A percentile compares a stretch with the other conserved stretches of the same genome.
These are phyloP conservation scores for Crax fasciolata DNA, from an alignment of 2,797 vertebrate genomes.

Conservation along the genomic window DNA sequence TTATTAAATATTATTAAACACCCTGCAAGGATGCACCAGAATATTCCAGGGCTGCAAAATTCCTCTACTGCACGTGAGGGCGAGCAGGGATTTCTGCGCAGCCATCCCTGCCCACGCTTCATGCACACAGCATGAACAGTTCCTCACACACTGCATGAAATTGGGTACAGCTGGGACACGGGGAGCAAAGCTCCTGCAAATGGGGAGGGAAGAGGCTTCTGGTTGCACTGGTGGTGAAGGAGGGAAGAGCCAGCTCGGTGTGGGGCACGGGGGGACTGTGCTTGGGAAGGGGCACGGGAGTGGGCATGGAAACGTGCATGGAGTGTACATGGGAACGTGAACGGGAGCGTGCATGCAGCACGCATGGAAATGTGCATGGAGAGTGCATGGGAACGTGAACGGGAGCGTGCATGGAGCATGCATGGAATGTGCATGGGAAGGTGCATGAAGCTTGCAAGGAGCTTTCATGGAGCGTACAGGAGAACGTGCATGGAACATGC, in stretches of 20 bases:
- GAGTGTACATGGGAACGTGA: neutral
- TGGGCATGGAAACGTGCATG: neutral
- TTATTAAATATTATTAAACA: neutral
- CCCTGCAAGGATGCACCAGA: neutral
- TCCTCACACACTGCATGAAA: neutral
- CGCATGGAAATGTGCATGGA: neutral
- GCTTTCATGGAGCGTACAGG: too few species aligned
- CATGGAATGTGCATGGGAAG: fast-evolving
- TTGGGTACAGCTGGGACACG: neutral
- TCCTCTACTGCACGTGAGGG: neutral
- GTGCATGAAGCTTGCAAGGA: neutral
- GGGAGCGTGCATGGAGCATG: neutral
- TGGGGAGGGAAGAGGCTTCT: fast-evolving
- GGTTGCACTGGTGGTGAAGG: fast-evolving
- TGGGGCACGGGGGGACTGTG: fast-evolving
- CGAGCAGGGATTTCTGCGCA: neutral
- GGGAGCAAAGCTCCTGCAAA: neutral
- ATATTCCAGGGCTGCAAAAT: neutral
- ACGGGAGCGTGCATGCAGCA: neutral
- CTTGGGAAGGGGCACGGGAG: neutral
- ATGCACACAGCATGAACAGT: too few species aligned
- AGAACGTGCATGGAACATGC: neutral
- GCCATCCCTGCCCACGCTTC: neutral
- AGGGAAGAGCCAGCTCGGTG: neutral
- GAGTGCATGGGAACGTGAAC: too few species aligned